phyloP scores from a whole-genome alignment of 2,888 invertebrate genomes.

The Physocephala rufipes region DNA sequence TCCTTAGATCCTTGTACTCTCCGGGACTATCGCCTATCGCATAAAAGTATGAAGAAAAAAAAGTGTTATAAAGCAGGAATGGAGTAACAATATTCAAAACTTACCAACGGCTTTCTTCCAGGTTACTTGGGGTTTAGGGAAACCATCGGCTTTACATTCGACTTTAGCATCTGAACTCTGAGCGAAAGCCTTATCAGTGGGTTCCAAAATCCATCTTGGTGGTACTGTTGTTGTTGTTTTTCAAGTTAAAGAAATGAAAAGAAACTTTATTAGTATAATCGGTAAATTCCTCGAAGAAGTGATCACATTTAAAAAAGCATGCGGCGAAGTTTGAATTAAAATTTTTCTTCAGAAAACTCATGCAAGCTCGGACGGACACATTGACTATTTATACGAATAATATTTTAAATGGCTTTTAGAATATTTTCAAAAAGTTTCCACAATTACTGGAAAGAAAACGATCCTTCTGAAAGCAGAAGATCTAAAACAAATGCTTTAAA shows the following conservation, averaged over 20 bases:
- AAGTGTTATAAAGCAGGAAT: not conserved
- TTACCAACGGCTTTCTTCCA: slow-evolving; percentile 96
- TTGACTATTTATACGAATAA: not conserved
- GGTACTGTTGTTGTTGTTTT: slow-evolving; percentile 73
- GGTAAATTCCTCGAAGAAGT: slow-evolving; percentile 8
- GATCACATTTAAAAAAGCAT: slow-evolving; percentile 48
- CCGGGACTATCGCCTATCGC: slow-evolving; percentile 84
- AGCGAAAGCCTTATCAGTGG: slow-evolving; percentile 93
- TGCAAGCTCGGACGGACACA: no score
- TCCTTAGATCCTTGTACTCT: slow-evolving; percentile 91
- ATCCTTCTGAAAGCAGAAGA: no score
- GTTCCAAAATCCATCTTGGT: slow-evolving; percentile 94
- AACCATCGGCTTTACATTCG: slow-evolving; percentile 96
- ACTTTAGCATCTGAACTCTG: slow-evolving; percentile 93
- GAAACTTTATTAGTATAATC: not conserved
- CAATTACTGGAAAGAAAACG: not conserved
- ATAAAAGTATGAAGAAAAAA: not conserved
- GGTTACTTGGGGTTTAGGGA: slow-evolving; percentile 91
- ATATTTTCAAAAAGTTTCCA: not conserved
- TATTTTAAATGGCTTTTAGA: slow-evolving; percentile 43
- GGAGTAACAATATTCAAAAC: slow-evolving; percentile 38
- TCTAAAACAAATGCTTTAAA: not conserved
- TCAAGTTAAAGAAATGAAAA: slow-evolving; percentile 16
- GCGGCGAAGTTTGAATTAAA: slow-evolving; percentile 47
- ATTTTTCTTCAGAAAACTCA: no score